These are phyloP conservation scores for Rhea americana DNA, from an alignment of 2,113 vertebrate genomes.

Conservation along the genomic window DNA sequence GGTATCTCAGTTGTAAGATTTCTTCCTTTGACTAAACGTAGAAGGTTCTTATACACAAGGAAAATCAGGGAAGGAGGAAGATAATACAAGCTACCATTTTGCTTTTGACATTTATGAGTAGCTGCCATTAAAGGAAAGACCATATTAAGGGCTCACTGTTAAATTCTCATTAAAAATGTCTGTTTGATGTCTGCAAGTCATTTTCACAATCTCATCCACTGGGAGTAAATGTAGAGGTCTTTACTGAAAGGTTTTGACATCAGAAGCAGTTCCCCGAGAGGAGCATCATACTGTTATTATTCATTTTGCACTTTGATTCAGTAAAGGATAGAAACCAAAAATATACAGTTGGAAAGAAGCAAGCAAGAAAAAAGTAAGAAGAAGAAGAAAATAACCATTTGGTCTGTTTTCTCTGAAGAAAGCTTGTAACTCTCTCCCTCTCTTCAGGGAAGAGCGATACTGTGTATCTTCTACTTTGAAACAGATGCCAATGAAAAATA, in stretches of 20 bases:
- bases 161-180: conserved; percentile 46
- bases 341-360: not conserved
- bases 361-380: not conserved
- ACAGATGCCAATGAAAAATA: not conserved
- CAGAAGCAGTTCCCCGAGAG: not conserved
- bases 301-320: not conserved
- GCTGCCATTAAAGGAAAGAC: not conserved
- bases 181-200: conserved; percentile 49
- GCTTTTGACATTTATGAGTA: conserved; percentile 17
- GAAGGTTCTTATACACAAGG: not conserved
- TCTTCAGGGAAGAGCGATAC: not conserved
- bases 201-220: conserved; percentile 23
- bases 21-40: not conserved
- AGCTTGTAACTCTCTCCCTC: not conserved
- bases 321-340: not conserved
- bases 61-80: not conserved
- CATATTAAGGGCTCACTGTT: not conserved
- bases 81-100: not conserved
- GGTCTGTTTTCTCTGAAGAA: not conserved
- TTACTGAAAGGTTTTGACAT: conserved; percentile 10
- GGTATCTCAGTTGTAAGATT: not conserved
- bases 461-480: not conserved
- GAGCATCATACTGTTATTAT: not conserved
- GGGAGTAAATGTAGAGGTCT: conserved; percentile 5
- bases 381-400: not conserved